Base-by-base conservation (phyloP, 1,140 invertebrate genomes). In the Trichogramma pretiosum region DNA sequence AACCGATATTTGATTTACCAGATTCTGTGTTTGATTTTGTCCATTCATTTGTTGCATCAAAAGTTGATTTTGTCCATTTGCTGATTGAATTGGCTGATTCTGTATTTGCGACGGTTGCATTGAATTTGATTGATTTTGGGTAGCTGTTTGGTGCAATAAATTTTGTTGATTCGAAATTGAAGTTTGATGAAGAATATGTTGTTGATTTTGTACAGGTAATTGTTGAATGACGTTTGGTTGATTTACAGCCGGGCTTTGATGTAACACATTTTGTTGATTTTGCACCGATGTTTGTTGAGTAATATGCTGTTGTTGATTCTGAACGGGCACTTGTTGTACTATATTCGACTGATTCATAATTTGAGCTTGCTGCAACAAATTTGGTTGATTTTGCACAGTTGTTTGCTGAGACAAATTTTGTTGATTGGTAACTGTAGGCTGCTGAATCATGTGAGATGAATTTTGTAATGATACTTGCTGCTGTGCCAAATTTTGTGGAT, bases 201-300 rank as follows among this genome's bases (percentile, higher is more conserved):
- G 33, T 45, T 36, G 45, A 0, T 13, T 36, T 37, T 66, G 60
- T 22, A 62, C 56, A 26, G 48, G 42, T 42, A 38, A 50, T 17
- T 33, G 52, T 32, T 70, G 68, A 39, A 72, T 69, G 42, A n/a
- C n/a, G n/a, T 63, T 65, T 36, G 67, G 65, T 47, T 72, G 49
- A 56, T 69, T 18, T 58, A 58, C 44, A 59, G 53, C 32, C 56
- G 68, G 63, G 51, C 67, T 65, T 13, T 49, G 45, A 47, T 21
- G 18, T 3, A 38, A 11, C 16, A 38, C 19, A 2, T 38, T 19
- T 14, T 14, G 16, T 37, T 39, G 37, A n/a, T 39, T 32, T 23
- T 45, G 42, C 3, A 19, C 4, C 17, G n/a, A 11, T 2, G 2
- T 28, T 9, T 36, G 39, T 26, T 42, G 38, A 0, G 13, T 8